Conservation (phyloP, 2,797 vertebrate species). For the Oceanodroma leucorhoa region DNA sequence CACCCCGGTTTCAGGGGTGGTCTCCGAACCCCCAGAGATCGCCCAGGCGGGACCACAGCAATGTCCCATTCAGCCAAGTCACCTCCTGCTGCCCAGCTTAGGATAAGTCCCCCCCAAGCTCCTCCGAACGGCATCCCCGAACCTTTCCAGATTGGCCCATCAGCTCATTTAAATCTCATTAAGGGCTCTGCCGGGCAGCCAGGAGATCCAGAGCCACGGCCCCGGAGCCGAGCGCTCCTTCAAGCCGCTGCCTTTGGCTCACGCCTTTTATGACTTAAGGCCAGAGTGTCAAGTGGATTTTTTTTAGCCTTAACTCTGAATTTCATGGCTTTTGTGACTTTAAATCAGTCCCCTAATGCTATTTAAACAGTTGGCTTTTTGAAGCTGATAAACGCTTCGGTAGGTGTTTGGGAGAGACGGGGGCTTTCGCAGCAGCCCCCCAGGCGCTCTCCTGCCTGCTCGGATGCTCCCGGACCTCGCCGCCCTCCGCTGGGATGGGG, state of each 20-base stretch:
- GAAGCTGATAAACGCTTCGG: background rate
- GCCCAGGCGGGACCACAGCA: background rate
- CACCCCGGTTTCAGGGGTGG: accelerated
- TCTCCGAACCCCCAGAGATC: accelerated
- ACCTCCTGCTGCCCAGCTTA: background rate
- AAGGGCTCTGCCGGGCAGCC: background rate
- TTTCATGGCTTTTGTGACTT: slow-evolving; percentile 57
- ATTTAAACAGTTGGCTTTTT: background rate
- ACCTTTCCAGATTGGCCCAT: background rate
- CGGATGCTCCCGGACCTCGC: accelerated
- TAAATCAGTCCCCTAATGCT: slow-evolving; percentile 5
- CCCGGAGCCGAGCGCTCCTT: accelerated
- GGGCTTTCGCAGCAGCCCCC: background rate
- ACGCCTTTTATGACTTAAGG: background rate
- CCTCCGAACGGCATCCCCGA: accelerated
- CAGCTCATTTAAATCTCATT: background rate
- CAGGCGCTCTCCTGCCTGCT: background rate
- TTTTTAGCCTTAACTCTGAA: slow-evolving; percentile 33
- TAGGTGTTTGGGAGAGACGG: background rate
- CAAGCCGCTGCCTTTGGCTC: background rate
- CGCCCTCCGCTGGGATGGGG: background rate
- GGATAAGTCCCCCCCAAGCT: background rate
- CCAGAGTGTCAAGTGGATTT: slow-evolving; percentile 15
- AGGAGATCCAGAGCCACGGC: background rate
- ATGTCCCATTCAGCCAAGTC: background rate